Evolutionary conservation across 2,888 invertebrate genomes (phyloP), one percentile per base, ranked within the genome.

Genomic region (Hymenopus coronatus): DNA sequence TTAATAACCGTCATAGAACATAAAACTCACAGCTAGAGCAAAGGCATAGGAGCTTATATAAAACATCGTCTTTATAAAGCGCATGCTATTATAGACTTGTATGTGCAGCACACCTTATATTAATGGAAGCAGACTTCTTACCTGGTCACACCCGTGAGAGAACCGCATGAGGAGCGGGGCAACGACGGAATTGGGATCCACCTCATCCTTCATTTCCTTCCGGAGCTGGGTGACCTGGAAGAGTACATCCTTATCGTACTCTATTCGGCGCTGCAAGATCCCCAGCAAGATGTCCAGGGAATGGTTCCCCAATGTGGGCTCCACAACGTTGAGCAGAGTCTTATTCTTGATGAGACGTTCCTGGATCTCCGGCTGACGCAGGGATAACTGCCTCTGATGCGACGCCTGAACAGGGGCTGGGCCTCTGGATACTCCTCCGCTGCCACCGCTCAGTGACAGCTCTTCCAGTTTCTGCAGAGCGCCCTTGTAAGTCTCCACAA

Each of bases 291-390:
- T 97, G 92, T 97, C 96, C 91, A 98, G 93, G 4, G 96, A 96
- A 54, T 97, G 96, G 92, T 97, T 97, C 92, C 97, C 97, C 91
- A 98, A 94, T 90, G 97, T 96, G 85, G 98, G 94, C 91, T 95
- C 94, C 25, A 94, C 93, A 14, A 94, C 94, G 91, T 94, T 98
- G 90, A 98, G 94, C 82, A 98, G 94, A 0, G 97, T 97, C 93
- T 98, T 98, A 94, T 98, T 98, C 94, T 98, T 98, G 92, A 98
- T 98, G 88, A 98, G 94, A 1, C 98, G 94, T 91, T 98, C 96
- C 93, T 98, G 98, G 87, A 98, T 97, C 92, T 98, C 98, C 14
- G 96, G 95, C 92, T 97, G 97, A 88, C 96, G 96, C 89, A 98
- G 95, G 87, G 97, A 97, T 90, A 98, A 94, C 85, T 98, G 96